These are phyloP conservation scores for Zapornia atra DNA, from an alignment of 2,113 vertebrate genomes.

Conservation along the genomic window DNA sequence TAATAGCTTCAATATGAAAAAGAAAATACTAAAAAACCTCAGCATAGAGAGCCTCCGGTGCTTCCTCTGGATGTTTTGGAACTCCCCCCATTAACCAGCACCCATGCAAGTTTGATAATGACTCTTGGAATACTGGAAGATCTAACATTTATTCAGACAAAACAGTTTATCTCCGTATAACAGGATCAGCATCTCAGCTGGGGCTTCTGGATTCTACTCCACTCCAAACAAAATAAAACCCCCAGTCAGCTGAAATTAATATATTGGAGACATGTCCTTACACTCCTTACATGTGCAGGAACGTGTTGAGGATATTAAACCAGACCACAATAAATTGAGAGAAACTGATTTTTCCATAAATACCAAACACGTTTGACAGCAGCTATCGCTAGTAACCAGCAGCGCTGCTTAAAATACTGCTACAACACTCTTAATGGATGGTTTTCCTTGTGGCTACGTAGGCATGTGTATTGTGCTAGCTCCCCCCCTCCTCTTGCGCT, in stretches of 20 bases:
- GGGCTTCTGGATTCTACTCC: neutral
- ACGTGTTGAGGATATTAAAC: conserved; percentile 29
- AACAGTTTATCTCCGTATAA: conserved; percentile 24
- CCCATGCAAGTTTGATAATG: neutral
- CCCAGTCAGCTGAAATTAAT: conserved; percentile 20
- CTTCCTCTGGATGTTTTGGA: conserved; percentile 11
- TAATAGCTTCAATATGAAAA: conserved; percentile 13
- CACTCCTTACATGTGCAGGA: neutral
- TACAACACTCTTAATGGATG: neutral
- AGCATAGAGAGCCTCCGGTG: neutral
- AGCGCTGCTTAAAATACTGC: neutral
- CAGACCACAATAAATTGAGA: neutral
- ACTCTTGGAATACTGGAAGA: neutral
- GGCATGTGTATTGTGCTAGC: conserved; percentile 12
- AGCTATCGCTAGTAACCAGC: conserved; percentile 14
- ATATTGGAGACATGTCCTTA: neutral
- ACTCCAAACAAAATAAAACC: conserved; percentile 17
- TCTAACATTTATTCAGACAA: conserved; percentile 11
- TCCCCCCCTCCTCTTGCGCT: neutral
- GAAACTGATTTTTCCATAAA: conserved; percentile 21
- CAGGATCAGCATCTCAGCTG: conserved; percentile 43
- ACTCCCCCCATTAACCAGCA: conserved; percentile 10
- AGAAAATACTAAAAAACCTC: neutral
- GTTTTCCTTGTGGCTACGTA: conserved; percentile 32
- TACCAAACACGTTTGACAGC: neutral